Evolutionary conservation across 2,888 invertebrate species (phyloP).

Genomic region (Dioctria linearis): DNA sequence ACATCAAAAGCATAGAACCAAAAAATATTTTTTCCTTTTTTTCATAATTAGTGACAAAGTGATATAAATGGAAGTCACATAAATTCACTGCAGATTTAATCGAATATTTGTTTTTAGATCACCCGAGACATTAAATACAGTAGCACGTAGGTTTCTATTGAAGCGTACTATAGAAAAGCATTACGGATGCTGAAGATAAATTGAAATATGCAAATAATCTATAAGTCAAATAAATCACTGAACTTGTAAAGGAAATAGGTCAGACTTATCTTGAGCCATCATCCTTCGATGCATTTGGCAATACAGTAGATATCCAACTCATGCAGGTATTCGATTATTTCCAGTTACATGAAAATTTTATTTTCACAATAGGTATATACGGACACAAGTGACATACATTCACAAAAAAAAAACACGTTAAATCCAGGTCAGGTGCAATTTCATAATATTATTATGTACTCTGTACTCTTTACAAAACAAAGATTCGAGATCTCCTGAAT

Average conservation of each 20-base stretch:
- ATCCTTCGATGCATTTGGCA: constrained; percentile 40
- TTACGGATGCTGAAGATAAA: not conserved
- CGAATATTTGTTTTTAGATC: too few relatives aligned
- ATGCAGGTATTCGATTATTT: constrained; percentile 37
- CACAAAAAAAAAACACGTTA: not conserved
- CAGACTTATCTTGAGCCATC: not conserved
- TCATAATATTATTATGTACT: constrained; percentile 36
- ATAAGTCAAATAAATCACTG: constrained; percentile 9
- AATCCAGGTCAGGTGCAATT: not conserved
- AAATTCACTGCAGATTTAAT: too few relatives aligned
- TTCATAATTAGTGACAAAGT: too few relatives aligned
- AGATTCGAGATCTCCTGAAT: not conserved
- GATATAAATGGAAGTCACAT: too few relatives aligned
- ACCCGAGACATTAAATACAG: too few relatives aligned
- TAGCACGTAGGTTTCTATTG: too few relatives aligned
- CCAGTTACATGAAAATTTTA: not conserved
- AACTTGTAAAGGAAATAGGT: constrained; percentile 30
- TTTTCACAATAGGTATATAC: not conserved
- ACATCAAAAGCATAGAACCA: too few relatives aligned
- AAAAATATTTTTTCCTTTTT: too few relatives aligned
- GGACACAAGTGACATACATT: not conserved
- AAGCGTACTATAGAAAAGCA: too few relatives aligned
- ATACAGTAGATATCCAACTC: constrained; percentile 13
- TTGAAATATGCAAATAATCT: not conserved
- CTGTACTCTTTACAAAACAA: constrained; percentile 18